Conservation (phyloP, 2,888 invertebrate genomes). For the Aromia moschata region DNA sequence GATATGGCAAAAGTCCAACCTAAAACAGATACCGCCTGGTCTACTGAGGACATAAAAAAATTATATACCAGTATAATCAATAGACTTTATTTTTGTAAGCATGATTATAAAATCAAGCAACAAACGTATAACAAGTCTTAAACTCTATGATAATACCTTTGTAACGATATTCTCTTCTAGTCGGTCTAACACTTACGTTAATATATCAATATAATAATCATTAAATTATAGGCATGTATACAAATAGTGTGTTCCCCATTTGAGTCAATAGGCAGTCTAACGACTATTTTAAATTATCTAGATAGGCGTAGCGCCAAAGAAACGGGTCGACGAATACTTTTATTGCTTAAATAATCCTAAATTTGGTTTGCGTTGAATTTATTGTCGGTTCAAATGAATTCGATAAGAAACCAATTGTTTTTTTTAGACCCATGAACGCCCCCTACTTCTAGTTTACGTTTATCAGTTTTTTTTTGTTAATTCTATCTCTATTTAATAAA, state of each 20-base stretch:
- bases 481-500: slow-evolving; percentile 24
- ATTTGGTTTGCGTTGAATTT: slow-evolving; percentile 2
- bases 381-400: slow-evolving; percentile 1
- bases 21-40: no score
- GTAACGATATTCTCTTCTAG: slow-evolving; percentile 33
- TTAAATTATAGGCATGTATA: no score
- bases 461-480: slow-evolving; percentile 25
- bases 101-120: slow-evolving; percentile 39
- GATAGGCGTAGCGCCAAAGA: not conserved
- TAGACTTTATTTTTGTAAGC: slow-evolving; percentile 33
- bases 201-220: no score
- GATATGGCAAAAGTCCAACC: no score
- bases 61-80: not conserved
- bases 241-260: slow-evolving; percentile 36
- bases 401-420: no score
- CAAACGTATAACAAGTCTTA: slow-evolving; percentile 37
- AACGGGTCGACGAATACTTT: not conserved
- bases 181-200: slow-evolving; percentile 32
- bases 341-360: slow-evolving; percentile 19
- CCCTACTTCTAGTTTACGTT: slow-evolving; percentile 5
- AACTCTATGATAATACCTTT: slow-evolving; percentile 32
- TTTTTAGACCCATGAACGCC: not conserved
- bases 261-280: slow-evolving; percentile 33
- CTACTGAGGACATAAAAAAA: not conserved
- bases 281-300: slow-evolving; percentile 14